phyloP scores from a whole-genome alignment of 2,888 invertebrate genomes.

The Ormyrus pomaceus region DNA sequence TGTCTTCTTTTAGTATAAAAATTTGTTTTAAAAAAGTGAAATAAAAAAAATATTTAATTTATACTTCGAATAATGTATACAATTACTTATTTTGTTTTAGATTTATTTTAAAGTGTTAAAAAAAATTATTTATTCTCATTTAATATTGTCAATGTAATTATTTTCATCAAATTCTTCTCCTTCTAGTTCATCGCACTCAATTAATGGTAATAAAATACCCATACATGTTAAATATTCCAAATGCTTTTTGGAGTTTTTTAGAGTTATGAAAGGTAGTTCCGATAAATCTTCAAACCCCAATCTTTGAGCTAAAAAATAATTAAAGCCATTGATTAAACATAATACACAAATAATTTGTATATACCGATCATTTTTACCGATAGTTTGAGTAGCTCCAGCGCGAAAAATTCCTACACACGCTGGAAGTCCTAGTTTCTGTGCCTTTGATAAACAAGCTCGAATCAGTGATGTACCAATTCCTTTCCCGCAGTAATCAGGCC shows the following conservation, averaged over 20 bases:
- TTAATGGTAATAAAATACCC: constrained; percentile 1
- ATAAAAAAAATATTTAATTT: too few relatives aligned
- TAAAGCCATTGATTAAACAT: background rate
- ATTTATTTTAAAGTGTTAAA: background rate
- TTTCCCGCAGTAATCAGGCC: constrained; percentile 45
- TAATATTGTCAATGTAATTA: constrained; percentile 3
- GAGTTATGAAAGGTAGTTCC: background rate
- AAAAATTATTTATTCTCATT: background rate
- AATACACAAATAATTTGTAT: background rate
- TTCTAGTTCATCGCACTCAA: background rate
- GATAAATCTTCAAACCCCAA: constrained; percentile 31
- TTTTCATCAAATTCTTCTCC: background rate
- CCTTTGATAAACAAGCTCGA: constrained; percentile 59
- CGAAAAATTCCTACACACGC: constrained; percentile 61
- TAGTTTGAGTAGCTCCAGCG: constrained; percentile 57
- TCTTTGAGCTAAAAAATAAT: constrained; percentile 35
- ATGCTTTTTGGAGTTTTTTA: too few relatives aligned
- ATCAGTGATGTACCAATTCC: constrained; percentile 63
- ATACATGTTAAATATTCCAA: constrained; percentile 28
- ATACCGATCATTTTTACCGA: constrained; percentile 56
- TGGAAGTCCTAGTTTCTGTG: constrained; percentile 28
- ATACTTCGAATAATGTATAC: too few relatives aligned
- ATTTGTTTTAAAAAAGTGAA: too few relatives aligned
- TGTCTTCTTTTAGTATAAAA: too few relatives aligned
- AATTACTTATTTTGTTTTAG: background rate